These are phyloP conservation scores for Melipona bicolor DNA, from an alignment of 2,888 invertebrate species.

Conservation along the genomic window DNA sequence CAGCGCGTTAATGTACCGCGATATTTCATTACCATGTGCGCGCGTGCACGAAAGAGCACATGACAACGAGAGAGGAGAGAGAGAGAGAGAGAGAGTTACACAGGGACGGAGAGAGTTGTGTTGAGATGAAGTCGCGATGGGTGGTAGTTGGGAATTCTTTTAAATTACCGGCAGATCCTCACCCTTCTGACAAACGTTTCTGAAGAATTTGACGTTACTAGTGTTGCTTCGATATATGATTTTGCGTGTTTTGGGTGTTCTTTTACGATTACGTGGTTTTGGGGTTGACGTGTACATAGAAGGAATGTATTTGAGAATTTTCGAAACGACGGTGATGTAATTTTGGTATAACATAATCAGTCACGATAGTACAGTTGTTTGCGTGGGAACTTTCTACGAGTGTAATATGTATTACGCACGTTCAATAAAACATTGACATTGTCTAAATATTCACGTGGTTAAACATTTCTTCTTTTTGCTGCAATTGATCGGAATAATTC, in stretches of 20 bases:
- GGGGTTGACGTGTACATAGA: too few relatives aligned
- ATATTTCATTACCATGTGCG: conserved; percentile 65
- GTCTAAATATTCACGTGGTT: too few relatives aligned
- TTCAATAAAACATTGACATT: too few relatives aligned
- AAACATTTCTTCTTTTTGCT: too few relatives aligned
- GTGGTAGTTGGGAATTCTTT: conserved; percentile 41
- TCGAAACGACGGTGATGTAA: not conserved
- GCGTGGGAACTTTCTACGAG: too few relatives aligned
- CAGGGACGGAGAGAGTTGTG: not conserved
- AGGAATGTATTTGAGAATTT: not conserved
- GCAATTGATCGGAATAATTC: too few relatives aligned
- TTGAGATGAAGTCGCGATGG: conserved; percentile 3
- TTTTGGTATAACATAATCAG: not conserved
- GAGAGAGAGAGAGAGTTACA: not conserved
- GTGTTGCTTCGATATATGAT: not conserved
- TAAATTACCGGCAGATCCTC: conserved; percentile 3
- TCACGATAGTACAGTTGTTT: too few relatives aligned
- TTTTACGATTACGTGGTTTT: too few relatives aligned
- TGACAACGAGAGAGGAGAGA: not conserved
- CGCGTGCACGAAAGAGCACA: not conserved
- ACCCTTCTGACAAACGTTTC: not conserved
- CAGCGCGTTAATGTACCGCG: conserved; percentile 64
- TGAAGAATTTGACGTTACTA: not conserved
- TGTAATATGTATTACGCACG: too few relatives aligned
- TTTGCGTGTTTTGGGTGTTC: not conserved